A percentile compares a stretch with the other conserved stretches of the same genome.
Evolutionary conservation across 64 coral and sea anemone genomes (phyloP).

Genomic region (Astreopora myriophthalma): DNA sequence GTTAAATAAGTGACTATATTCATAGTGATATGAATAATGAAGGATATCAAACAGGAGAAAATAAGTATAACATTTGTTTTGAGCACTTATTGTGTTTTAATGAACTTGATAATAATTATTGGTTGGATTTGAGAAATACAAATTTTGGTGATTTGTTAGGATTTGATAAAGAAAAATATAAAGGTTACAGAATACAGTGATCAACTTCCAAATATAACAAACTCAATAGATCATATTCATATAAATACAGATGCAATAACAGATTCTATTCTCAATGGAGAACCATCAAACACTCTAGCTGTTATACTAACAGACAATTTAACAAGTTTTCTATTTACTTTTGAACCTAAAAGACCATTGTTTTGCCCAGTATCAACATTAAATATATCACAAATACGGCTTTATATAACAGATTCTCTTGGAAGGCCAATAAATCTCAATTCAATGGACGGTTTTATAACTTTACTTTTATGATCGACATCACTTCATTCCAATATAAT

Average conservation of each 20-base stretch:
- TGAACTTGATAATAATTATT: neutral
- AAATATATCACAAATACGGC: neutral
- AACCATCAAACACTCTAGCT: neutral
- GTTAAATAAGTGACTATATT: too few relatives aligned
- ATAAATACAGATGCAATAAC: conserved; percentile 1
- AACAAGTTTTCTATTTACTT: neutral
- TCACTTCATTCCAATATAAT: neutral
- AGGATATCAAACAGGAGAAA: neutral
- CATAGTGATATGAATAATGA: neutral
- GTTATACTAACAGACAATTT: conserved; percentile 38
- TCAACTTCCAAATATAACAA: conserved; percentile 27
- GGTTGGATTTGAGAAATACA: neutral
- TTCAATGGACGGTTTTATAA: neutral
- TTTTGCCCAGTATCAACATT: neutral
- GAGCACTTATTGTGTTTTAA: too few relatives aligned
- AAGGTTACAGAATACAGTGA: conserved; percentile 22
- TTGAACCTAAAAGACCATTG: conserved; percentile 12
- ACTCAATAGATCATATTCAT: conserved; percentile 8
- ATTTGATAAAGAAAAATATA: conserved; percentile 1
- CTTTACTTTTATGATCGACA: conserved; percentile 5
- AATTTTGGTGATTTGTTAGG: conserved; percentile 24
- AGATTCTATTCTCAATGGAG: conserved; percentile 8
- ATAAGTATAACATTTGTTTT: neutral
- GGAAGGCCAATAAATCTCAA: too few relatives aligned
- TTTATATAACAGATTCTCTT: too few relatives aligned